Percentiles rank a stretch among this genome's conserved stretches.
Conservation (phyloP, 2,797 vertebrate genomes). For the Pangasius mekongensis region DNA sequence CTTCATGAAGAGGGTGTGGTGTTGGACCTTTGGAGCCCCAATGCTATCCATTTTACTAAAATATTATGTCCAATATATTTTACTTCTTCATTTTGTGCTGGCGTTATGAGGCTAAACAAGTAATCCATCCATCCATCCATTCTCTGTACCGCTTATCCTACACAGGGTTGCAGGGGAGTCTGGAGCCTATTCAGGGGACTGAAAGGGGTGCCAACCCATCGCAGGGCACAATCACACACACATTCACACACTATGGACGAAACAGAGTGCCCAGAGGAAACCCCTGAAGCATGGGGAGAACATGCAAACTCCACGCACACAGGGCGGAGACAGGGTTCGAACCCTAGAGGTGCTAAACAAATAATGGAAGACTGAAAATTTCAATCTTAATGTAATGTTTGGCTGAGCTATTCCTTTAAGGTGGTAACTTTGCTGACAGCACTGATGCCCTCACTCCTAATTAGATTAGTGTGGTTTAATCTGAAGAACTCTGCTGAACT, state of each 20-base stretch:
- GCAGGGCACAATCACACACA: too few relatives aligned
- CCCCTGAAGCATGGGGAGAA: too few relatives aligned
- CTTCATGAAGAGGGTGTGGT: not conserved
- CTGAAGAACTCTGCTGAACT: conserved; percentile 1
- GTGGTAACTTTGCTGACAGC: not conserved
- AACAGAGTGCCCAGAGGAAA: too few relatives aligned
- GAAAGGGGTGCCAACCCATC: too few relatives aligned
- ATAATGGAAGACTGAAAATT: not conserved
- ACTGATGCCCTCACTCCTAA: not conserved
- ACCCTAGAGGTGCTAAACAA: not conserved
- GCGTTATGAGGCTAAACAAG: not conserved
- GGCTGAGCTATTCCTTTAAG: conserved; percentile 2
- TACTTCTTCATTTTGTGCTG: too few relatives aligned
- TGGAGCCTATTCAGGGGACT: too few relatives aligned
- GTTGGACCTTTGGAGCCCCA: not conserved
- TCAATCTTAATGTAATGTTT: not conserved
- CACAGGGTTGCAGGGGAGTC: too few relatives aligned
- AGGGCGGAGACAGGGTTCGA: too few relatives aligned
- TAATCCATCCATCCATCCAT: too few relatives aligned
- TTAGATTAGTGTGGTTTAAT: conserved; percentile 17
- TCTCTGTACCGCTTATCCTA: too few relatives aligned
- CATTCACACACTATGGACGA: too few relatives aligned
- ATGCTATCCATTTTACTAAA: not conserved
- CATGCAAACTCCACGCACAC: too few relatives aligned
- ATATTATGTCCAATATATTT: not conserved